Conservation (phyloP, 2,888 invertebrate genomes). For the Dendrolimus pini region DNA sequence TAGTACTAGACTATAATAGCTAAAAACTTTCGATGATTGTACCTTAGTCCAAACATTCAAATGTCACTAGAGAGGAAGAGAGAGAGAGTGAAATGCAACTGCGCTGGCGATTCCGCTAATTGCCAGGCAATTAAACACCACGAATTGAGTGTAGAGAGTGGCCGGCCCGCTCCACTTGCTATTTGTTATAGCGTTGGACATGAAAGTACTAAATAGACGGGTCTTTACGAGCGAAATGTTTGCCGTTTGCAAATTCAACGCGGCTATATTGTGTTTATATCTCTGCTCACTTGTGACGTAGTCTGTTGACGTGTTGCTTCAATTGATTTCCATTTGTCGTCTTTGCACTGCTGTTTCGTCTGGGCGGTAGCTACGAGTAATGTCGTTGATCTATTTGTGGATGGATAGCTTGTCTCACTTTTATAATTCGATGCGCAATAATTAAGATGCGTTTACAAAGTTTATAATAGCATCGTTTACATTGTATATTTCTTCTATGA, state of each 20-base stretch:
- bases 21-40: no score
- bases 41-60: neutral
- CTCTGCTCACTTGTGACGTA: slow-evolving; percentile 13
- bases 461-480: neutral
- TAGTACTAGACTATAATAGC: no score
- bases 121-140: slow-evolving; percentile 61
- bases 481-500: no score
- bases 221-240: slow-evolving; percentile 46
- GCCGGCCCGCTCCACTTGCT: slow-evolving; percentile 70
- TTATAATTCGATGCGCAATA: neutral
- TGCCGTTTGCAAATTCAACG: slow-evolving; percentile 27
- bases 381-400: neutral
- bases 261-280: slow-evolving; percentile 20
- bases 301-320: neutral
- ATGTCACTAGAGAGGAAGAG: slow-evolving; percentile 11
- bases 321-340: neutral
- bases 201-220: slow-evolving; percentile 59
- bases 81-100: slow-evolving; percentile 58
- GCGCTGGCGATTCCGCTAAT: slow-evolving; percentile 50
- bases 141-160: slow-evolving; percentile 69
- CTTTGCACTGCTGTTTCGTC: neutral
- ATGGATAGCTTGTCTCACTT: neutral
- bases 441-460: neutral
- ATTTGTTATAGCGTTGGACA: slow-evolving; percentile 64
- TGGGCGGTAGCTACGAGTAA: neutral